These are phyloP conservation scores for Dasypus novemcinctus DNA, from an alignment of 2,113 vertebrate species.

Conservation along the genomic window DNA sequence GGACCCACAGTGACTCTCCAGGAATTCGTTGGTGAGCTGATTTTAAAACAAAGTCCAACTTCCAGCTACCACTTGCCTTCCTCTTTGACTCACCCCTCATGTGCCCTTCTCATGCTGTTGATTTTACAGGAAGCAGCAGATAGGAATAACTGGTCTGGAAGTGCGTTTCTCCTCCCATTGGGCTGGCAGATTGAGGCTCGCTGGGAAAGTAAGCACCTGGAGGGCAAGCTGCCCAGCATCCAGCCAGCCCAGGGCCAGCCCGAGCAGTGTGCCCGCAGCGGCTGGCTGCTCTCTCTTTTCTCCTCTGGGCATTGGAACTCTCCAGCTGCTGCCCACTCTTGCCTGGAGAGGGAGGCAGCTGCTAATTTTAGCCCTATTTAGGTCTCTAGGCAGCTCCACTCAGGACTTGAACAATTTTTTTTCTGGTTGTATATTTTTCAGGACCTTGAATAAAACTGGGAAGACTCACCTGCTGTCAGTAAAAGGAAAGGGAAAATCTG, in stretches of 20 bases:
- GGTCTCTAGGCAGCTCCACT: neutral
- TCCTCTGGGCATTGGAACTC: neutral
- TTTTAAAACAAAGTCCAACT: neutral
- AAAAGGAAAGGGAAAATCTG: neutral
- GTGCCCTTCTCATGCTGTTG: neutral
- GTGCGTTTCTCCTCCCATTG: rapidly evolving
- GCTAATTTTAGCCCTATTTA: constrained; percentile 56
- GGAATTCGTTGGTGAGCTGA: neutral
- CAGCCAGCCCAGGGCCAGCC: rapidly evolving
- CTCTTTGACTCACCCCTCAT: rapidly evolving
- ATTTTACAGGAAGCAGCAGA: neutral
- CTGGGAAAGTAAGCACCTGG: neutral
- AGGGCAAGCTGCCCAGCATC: neutral
- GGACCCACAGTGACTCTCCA: neutral
- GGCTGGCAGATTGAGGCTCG: neutral
- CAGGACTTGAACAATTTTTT: neutral
- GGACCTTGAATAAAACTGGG: neutral
- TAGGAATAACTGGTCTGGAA: neutral
- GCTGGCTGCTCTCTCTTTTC: neutral
- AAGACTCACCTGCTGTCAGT: neutral
- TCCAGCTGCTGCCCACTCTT: constrained; percentile 15
- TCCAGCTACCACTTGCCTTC: neutral
- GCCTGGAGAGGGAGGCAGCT: constrained; percentile 34
- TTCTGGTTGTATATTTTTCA: constrained; percentile 29
- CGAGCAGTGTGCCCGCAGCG: rapidly evolving